Percentiles rank a stretch among this genome's conserved stretches.
Conservation (phyloP, 2,113 vertebrate genomes). For the Albula glossodonta region DNA sequence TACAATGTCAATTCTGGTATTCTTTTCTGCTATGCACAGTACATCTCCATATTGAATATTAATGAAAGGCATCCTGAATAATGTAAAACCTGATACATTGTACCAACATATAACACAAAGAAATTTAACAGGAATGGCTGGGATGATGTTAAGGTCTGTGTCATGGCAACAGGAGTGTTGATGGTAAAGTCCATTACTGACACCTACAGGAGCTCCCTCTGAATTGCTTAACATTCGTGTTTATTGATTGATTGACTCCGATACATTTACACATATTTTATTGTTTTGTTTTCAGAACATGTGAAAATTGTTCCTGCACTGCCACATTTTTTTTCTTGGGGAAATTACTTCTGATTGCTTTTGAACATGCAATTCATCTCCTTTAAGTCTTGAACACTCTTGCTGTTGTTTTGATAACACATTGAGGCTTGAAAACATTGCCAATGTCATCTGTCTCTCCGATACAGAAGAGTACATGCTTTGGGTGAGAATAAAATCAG, state of each 20-base stretch:
- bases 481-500: background rate
- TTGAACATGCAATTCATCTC: too few species aligned
- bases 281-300: background rate
- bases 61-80: background rate
- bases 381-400: background rate
- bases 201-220: conserved; percentile 54
- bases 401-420: background rate
- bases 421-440: background rate
- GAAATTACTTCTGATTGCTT: too few species aligned
- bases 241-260: background rate
- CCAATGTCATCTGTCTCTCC: background rate
- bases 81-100: background rate
- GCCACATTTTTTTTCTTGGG: too few species aligned
- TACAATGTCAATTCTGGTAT: background rate
- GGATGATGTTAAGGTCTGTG: conserved; percentile 28
- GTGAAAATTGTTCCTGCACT: too few species aligned
- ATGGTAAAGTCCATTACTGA: conserved; percentile 50
- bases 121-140: background rate
- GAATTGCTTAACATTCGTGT: background rate
- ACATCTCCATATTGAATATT: background rate
- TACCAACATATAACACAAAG: conserved; percentile 32
- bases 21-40: background rate
- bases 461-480: background rate
- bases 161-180: background rate
- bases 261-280: background rate